Conservation (phyloP, 2,888 invertebrate species). For the Erpobdella octoculata region DNA sequence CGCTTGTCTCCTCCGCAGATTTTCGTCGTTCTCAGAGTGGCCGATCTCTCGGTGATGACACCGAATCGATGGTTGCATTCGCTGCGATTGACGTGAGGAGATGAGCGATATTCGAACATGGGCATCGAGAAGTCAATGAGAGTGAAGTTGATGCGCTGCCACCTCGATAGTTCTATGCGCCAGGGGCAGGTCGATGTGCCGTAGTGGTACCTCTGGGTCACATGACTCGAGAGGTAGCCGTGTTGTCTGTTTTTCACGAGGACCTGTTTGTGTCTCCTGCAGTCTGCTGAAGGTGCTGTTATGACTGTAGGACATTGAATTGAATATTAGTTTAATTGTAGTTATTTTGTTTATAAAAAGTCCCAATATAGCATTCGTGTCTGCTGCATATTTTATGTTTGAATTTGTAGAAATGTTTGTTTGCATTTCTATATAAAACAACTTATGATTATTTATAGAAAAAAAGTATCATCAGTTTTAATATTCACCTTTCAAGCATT, state of each 20-base stretch:
- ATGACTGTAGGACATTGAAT: conserved; percentile 12
- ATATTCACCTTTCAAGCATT: conserved; percentile 28
- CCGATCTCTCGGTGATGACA: conserved; percentile 19
- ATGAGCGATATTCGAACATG: background rate
- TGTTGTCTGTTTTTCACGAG: background rate
- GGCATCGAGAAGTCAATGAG: conserved; percentile 27
- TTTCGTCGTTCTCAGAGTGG: conserved; percentile 16
- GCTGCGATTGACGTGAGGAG: background rate
- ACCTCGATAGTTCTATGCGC: conserved; percentile 24
- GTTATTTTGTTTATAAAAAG: no score
- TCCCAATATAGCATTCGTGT: no score
- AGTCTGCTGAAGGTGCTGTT: conserved; percentile 15
- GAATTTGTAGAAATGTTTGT: no score
- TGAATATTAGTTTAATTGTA: no score
- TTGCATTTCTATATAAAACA: no score
- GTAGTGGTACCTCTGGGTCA: background rate
- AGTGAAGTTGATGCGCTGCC: conserved; percentile 24
- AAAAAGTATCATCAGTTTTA: background rate
- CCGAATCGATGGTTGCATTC: conserved; percentile 14
- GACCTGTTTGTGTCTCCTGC: conserved; percentile 19
- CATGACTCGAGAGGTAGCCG: conserved; percentile 19
- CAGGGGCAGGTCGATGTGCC: conserved; percentile 23
- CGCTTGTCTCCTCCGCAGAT: conserved; percentile 26
- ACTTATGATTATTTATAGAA: background rate
- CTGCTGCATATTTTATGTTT: no score